Base-by-base conservation (phyloP, 2,888 invertebrate genomes). In the Phortica magna region DNA sequence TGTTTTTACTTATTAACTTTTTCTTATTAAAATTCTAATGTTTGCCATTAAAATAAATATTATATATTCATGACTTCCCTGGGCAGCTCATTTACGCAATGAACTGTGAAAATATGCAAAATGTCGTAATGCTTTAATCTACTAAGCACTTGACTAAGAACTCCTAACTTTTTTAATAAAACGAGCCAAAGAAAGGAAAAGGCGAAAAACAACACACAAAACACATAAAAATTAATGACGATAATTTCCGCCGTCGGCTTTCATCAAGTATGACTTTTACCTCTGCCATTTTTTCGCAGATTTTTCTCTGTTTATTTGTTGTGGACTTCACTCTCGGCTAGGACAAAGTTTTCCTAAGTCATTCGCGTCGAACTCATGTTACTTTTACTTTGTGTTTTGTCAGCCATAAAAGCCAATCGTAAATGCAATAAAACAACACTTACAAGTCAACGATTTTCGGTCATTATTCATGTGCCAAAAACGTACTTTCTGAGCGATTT, bases 211-310 rank as follows among this genome's bases (percentile, higher is more conserved):
- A n/a, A 67, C 67, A 42, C 41, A 42, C 39, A 67, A 67, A 2
- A 41, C 12, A 67, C 67, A 42, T 67, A 42, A 67, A 67, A 67
- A 42, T 67, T 67, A 67, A 67, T 67, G 67, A 67, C 41, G 42
- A 41, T n/a, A 67, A 42, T 67, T 67, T 67, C 42, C 42, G 12
- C 5, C n/a, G 67, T 41, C 42, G 42, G 41, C 17, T 67, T 67
- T 67, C 67, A 67, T 42, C 67, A 43, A n/a, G 6, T 67, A 2
- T 17, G 59, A 59, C 59, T 7, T 59, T 59, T 19, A 59, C n/a
- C 48, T 48, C 14, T 48, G 9, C 7, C 31, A 31, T 64, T 31
- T 39, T 22, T 22, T 9, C 0, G 3, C 39, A 39, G 14, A 48
- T 64, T 64, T 64, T 39, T 64, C 31, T 48, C 7, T 48, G 61